Evolutionary conservation across 2,113 vertebrate species (phyloP).

Genomic region (Caranx melampygus): DNA sequence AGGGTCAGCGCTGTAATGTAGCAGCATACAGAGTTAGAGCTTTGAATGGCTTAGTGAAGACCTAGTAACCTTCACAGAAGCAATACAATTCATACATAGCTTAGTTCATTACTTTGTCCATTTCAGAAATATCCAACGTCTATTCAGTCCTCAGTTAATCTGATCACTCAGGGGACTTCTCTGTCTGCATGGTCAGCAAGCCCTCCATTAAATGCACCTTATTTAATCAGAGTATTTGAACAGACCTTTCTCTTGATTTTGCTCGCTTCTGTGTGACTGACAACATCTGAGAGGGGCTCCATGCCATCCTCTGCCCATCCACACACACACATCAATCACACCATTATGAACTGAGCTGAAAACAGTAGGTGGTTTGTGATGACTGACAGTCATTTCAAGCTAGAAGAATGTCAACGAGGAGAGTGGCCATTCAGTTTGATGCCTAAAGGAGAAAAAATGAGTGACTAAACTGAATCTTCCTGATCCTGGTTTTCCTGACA

Average conservation of each 20-base stretch:
- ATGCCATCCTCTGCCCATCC: slow-evolving; percentile 36
- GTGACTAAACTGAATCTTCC: neutral
- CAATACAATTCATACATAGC: neutral
- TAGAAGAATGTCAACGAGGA: slow-evolving; percentile 26
- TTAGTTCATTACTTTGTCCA: neutral
- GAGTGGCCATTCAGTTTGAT: slow-evolving; percentile 9
- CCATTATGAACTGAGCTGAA: slow-evolving; percentile 45
- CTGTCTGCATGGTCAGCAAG: slow-evolving; percentile 30
- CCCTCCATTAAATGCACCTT: slow-evolving; percentile 29
- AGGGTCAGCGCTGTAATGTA: slow-evolving; percentile 35
- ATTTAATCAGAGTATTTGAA: slow-evolving; percentile 41
- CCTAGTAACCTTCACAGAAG: neutral
- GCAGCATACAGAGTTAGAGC: slow-evolving; percentile 1
- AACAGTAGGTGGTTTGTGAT: slow-evolving; percentile 58
- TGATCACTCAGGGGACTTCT: slow-evolving; percentile 4
- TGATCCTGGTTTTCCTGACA: neutral
- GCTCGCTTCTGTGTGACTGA: slow-evolving; percentile 48
- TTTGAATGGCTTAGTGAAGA: slow-evolving; percentile 19
- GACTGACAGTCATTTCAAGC: slow-evolving; percentile 53
- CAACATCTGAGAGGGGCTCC: slow-evolving; percentile 44
- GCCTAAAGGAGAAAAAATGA: slow-evolving; percentile 10
- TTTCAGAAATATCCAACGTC: neutral
- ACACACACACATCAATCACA: slow-evolving; percentile 63
- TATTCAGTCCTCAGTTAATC: slow-evolving; percentile 12
- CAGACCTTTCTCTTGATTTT: slow-evolving; percentile 20